Evolutionary conservation across 2,113 vertebrate genomes (phyloP).

Genomic region (Ginglymostoma cirratum): DNA sequence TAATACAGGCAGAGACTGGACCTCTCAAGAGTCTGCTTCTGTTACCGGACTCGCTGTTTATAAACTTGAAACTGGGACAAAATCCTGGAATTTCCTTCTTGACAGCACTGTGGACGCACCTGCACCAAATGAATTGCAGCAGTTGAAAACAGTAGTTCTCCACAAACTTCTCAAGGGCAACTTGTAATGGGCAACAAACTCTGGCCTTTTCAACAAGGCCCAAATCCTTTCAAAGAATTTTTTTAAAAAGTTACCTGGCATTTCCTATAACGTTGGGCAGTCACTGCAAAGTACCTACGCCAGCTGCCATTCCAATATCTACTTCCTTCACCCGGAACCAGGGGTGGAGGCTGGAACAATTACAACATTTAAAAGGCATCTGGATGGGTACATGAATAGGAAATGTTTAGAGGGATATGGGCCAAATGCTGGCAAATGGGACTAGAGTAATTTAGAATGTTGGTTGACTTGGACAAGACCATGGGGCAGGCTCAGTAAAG

Average conservation of each 20-base stretch:
- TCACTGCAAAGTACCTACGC: conserved; percentile 76
- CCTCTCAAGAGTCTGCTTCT: background rate
- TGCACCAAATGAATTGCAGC: background rate
- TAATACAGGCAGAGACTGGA: background rate
- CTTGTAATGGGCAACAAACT: too few species aligned
- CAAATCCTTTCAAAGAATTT: too few species aligned
- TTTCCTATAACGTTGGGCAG: conserved; percentile 76
- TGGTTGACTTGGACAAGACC: too few species aligned
- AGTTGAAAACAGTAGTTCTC: background rate
- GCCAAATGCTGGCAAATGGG: too few species aligned
- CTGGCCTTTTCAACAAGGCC: too few species aligned
- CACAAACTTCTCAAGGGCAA: background rate
- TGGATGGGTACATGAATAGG: too few species aligned
- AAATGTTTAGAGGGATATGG: too few species aligned
- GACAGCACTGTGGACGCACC: background rate
- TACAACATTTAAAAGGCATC: too few species aligned
- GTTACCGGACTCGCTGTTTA: background rate
- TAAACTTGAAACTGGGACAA: background rate
- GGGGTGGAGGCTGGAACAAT: too few species aligned
- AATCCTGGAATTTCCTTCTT: background rate
- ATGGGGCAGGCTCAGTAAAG: too few species aligned
- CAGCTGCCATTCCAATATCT: conserved; percentile 75
- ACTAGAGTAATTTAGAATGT: too few species aligned
- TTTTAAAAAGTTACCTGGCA: conserved; percentile 55
- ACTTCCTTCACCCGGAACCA: conserved; percentile 58